Evolutionary conservation across 2,888 invertebrate species (phyloP).

Genomic region (Muschampia plurimacula): DNA sequence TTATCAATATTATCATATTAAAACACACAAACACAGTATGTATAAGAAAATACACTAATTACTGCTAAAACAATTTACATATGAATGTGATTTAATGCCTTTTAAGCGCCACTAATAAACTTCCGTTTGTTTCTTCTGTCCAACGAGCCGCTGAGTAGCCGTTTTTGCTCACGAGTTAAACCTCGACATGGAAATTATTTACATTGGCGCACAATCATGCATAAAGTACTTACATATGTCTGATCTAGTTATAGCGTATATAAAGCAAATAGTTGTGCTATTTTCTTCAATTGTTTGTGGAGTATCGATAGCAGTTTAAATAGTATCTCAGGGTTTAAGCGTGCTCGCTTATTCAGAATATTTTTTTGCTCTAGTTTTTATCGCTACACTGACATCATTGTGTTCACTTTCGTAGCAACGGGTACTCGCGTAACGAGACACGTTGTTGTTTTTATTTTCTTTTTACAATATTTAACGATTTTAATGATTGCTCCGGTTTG

Average conservation of each 20-base stretch:
- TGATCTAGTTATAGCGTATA: not conserved
- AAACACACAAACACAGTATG: constrained; percentile 29
- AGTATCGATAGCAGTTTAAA: constrained; percentile 48
- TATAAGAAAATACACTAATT: constrained; percentile 47
- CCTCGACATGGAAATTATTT: constrained; percentile 27
- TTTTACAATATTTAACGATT: constrained; percentile 79
- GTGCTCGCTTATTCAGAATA: constrained; percentile 72
- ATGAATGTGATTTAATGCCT: constrained; percentile 55
- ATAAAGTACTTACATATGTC: constrained; percentile 6
- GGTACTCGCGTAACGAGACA: constrained; percentile 81
- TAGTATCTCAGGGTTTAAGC: constrained; percentile 61
- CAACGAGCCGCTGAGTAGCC: constrained; percentile 11
- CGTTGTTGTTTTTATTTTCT: constrained; percentile 72
- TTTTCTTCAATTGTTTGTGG: constrained; percentile 12
- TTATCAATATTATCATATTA: constrained; percentile 2
- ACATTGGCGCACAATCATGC: constrained; percentile 20
- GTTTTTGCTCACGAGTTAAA: constrained; percentile 27
- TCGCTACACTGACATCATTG: constrained; percentile 76
- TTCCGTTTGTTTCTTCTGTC: constrained; percentile 58
- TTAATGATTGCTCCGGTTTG: constrained; percentile 82
- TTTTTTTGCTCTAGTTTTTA: constrained; percentile 75
- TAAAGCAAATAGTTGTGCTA: not conserved
- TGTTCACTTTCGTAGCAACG: constrained; percentile 83
- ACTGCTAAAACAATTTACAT: constrained; percentile 56
- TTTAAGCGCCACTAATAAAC: constrained; percentile 56